Evolutionary conservation across 2,888 invertebrate species (phyloP).

Genomic region (Lochmaea capreae): DNA sequence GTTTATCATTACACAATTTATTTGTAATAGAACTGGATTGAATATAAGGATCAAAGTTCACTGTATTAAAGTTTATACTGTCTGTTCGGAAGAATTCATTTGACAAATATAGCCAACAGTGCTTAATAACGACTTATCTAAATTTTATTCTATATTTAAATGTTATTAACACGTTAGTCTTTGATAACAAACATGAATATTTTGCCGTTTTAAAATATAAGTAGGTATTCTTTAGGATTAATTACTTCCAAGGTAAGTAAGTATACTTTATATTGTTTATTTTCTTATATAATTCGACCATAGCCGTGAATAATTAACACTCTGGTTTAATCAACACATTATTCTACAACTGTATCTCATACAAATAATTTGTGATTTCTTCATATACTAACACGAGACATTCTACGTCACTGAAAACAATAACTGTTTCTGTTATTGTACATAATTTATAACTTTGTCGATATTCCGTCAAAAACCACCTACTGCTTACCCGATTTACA

Average conservation of each 20-base stretch:
- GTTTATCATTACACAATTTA: background rate
- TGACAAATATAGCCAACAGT: background rate
- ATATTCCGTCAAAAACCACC: no score
- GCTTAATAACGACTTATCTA: background rate
- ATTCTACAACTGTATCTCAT: no score
- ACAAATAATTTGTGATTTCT: no score
- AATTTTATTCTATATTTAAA: background rate
- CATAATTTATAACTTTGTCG: no score
- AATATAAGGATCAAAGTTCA: slow-evolving; percentile 1
- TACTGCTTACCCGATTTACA: no score
- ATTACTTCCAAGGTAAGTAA: background rate
- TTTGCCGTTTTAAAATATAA: background rate
- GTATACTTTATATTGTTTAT: background rate
- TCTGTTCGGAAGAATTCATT: background rate
- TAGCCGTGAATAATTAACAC: background rate
- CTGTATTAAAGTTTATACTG: background rate
- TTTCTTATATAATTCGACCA: background rate
- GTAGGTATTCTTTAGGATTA: background rate
- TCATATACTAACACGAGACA: no score
- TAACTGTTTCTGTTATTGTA: no score
- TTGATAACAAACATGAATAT: background rate
- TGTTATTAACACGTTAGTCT: background rate
- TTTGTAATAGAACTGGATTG: background rate
- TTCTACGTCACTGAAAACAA: no score
- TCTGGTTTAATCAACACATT: no score